Evolutionary conservation across 2,888 invertebrate species (phyloP), one percentile per base, ranked within the genome.

Genomic region (Parascotia fuliginaria): DNA sequence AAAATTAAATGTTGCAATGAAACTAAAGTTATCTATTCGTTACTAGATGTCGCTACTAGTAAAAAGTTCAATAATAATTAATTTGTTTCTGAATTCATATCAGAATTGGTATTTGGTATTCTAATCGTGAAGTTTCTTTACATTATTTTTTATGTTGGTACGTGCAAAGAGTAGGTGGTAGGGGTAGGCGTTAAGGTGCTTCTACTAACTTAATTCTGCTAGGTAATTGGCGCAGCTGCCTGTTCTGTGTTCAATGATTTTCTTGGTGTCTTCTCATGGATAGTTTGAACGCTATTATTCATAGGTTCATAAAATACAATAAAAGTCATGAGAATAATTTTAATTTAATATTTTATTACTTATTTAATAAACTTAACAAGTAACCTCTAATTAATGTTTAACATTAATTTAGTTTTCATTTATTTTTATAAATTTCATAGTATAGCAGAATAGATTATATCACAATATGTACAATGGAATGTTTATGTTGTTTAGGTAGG

Each of bases 381-480:
- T 87, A 87, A 77, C 67, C 75, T 76, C 73, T 77, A 81, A 87
- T 87, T 88, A 89, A 89, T 89, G 89, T 89, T 90, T 84, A 87
- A 90, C 89, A 89, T 89, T 88, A 87, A 88, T 85, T 79, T 73
- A 81, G 73, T 65, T 72, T 57, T 39, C 46, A 63, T 61, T 64
- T 62, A 63, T 53, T 66, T 57, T 37, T 56, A 45, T 44, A 56
- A 55, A 60, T 49, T 62, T 60, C 52, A 36, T 57, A 59, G 48
- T 44, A 51, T 44, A 50, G 58, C 64, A 54, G 40, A 59, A 66
- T 64, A 64, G 55, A 51, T 77, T 89, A 87, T 87, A 92, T 90
- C 89, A 91, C 89, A 87, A 85, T 89, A 88, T 90, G 85, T 87
- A 90, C 89, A 91, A 79, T 65, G 75, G 81, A 83, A 80, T 78